Base-by-base conservation (phyloP, 1,140 invertebrate genomes). In the Drosophila quadrilineata region DNA sequence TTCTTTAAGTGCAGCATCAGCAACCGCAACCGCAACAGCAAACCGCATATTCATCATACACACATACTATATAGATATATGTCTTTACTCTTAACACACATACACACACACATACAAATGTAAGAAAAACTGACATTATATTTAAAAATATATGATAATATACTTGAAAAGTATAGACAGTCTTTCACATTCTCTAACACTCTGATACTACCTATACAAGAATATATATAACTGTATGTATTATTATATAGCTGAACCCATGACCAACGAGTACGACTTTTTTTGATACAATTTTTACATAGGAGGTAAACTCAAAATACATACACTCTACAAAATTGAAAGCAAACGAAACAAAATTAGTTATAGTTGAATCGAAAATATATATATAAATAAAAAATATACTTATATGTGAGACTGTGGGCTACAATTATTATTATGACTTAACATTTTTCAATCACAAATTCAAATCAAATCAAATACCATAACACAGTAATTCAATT, bases 281-380 rank as follows among this genome's bases (percentile, higher is more conserved):
- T 76, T 77, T 77, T 77, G 74, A 77, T 77, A 77, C 50, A 56
- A 69, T 79, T 69, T 73, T 77, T 77, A 73, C 63, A 65, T 65
- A 65, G 43, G 41, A 24, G 22, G 22, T 28, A 28, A 45, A n/a
- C n/a, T n/a, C n/a, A n/a, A n/a, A n/a, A n/a, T n/a, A n/a, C n/a
- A n/a, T n/a, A 62, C 16, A 48, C 19, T 31, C 46, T 36, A 64
- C 48, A 60, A 50, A 45, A 52, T 49, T 69, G 64, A 6, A 64
- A 57, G 35, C 35, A 36, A 43, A 56, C 16, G 36, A 71, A 49
- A 36, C 28, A 56, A 50, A 65, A 60, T 58, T 71, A 75, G 50
- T 43, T 65, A 71, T 71, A 76, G 66, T 54, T 31, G 36, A 36
- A 38, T 40, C 8, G 19, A 16, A 57, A 49, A 50, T 33, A 52